A percentile compares a stretch with the other conserved stretches of the same genome.
phyloP scores from a whole-genome alignment of 2,113 vertebrate species.

The Cephalopholis sonnerati region DNA sequence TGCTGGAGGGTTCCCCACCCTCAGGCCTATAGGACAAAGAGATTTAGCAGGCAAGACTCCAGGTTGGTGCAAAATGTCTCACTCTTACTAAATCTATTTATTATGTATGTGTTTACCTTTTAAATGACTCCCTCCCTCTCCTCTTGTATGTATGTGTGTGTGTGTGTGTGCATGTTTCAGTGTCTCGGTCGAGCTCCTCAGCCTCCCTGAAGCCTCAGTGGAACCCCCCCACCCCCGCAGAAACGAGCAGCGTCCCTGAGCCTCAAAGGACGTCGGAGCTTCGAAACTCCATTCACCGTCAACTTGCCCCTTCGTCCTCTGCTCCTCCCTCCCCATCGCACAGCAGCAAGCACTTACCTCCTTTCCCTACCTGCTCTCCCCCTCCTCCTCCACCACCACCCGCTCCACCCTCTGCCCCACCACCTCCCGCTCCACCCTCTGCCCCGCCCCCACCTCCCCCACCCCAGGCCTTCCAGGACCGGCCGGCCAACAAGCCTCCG shows the following conservation, averaged over 20 bases:
- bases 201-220: slow-evolving; percentile 81
- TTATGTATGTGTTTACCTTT: neutral
- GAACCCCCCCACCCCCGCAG: slow-evolving; percentile 76
- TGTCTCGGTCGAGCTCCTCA: slow-evolving; percentile 82
- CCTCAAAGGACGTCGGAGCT: slow-evolving; percentile 64
- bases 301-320: slow-evolving; percentile 69
- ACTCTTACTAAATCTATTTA: neutral
- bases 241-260: slow-evolving; percentile 52
- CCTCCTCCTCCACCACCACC: slow-evolving; percentile 52
- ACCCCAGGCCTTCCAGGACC: slow-evolving; percentile 76
- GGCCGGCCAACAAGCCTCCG: slow-evolving; percentile 76
- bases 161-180: slow-evolving; percentile 58
- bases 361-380: slow-evolving; percentile 58
- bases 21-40: slow-evolving; percentile 91
- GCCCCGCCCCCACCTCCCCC: slow-evolving; percentile 69
- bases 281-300: slow-evolving; percentile 64
- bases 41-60: slow-evolving; percentile 76
- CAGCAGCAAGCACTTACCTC: slow-evolving; percentile 59
- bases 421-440: slow-evolving; percentile 58
- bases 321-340: slow-evolving; percentile 79
- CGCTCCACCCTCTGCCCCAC: slow-evolving; percentile 28
- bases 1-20: slow-evolving; percentile 93
- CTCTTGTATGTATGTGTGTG: slow-evolving; percentile 31
- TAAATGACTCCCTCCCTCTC: neutral
- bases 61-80: slow-evolving; percentile 78